A percentile compares a stretch with the other conserved stretches of the same genome.
Conservation (phyloP, 2,113 vertebrate genomes). For the Oreochromis aureus region DNA sequence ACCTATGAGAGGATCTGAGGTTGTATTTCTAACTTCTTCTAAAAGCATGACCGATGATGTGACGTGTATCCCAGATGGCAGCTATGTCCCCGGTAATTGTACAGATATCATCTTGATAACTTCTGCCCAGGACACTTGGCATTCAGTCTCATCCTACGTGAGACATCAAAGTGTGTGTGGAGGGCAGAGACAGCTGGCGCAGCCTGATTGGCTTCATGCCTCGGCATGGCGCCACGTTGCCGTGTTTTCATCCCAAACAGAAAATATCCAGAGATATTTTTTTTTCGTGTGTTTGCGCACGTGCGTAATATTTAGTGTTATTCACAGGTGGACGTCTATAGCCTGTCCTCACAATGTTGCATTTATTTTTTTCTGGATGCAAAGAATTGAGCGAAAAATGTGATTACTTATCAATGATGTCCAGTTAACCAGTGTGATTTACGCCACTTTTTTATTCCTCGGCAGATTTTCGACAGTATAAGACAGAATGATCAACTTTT, state of each 20-base stretch:
- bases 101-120: slow-evolving; percentile 22
- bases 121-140: slow-evolving; percentile 36
- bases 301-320: neutral
- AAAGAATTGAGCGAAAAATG: neutral
- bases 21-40: neutral
- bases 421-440: neutral
- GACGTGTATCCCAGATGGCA: slow-evolving; percentile 1
- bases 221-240: slow-evolving; percentile 14
- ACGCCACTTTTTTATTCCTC: neutral
- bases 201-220: slow-evolving; percentile 42
- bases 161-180: slow-evolving; percentile 55
- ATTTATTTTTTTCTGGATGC: neutral
- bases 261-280: neutral
- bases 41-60: neutral
- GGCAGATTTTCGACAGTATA: neutral
- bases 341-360: neutral
- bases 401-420: neutral
- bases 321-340: neutral
- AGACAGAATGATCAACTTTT: neutral
- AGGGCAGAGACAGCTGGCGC: slow-evolving; percentile 53
- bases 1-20: neutral
- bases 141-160: slow-evolving; percentile 44
- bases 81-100: slow-evolving; percentile 4
- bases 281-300: neutral
- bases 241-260: slow-evolving; percentile 38